phyloP scores from a whole-genome alignment of 2,888 invertebrate genomes.

The Empis livida region DNA sequence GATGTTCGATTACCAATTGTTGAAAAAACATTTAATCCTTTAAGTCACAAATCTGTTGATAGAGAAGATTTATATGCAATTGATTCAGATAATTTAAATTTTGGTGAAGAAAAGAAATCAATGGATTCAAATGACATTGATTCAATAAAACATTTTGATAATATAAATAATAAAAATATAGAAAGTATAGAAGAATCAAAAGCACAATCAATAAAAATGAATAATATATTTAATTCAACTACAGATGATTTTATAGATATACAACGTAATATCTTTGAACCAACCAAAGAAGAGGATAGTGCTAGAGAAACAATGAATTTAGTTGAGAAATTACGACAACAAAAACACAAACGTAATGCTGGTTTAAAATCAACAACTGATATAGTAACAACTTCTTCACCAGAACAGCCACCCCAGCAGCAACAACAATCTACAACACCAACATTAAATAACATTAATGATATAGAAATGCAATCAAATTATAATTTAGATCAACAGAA shows the following conservation, averaged over 20 bases:
- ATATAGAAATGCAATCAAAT: too few species aligned
- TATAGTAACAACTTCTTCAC: not conserved
- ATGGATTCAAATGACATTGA: not conserved
- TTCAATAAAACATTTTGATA: not conserved
- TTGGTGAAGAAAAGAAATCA: not conserved
- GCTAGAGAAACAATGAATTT: constrained; percentile 72
- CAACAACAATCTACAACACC: not conserved
- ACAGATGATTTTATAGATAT: not conserved
- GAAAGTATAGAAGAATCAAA: not conserved
- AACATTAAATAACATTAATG: too few species aligned
- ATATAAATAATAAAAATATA: not conserved
- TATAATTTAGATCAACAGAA: too few species aligned
- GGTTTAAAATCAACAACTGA: not conserved
- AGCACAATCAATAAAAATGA: constrained; percentile 3
- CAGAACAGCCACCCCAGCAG: not conserved
- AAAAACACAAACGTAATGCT: constrained; percentile 35
- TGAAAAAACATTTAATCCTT: not conserved
- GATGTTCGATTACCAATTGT: not conserved
- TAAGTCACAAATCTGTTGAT: not conserved
- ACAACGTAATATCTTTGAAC: not conserved
- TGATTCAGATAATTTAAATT: constrained; percentile 1
- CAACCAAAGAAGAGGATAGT: constrained; percentile 47
- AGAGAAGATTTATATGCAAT: not conserved
- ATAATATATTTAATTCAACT: constrained; percentile 8
- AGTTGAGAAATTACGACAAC: constrained; percentile 69